Conservation (phyloP, 2,888 invertebrate species). For the Melieria omissa region DNA sequence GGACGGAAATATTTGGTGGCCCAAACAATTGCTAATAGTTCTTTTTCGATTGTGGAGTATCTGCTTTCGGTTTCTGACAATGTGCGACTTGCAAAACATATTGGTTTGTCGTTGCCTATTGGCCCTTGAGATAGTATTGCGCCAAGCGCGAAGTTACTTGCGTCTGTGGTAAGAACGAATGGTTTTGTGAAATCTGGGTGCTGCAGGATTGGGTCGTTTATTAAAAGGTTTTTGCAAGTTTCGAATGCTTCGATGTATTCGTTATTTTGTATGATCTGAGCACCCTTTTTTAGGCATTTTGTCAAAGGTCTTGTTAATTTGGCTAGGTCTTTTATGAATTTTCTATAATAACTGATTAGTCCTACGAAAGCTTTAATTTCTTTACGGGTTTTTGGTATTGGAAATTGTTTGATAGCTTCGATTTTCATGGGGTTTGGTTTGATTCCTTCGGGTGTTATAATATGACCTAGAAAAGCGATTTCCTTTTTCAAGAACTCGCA, state of each 20-base stretch:
- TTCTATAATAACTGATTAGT: neutral
- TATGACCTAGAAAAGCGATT: neutral
- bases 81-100: too few species aligned
- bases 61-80: too few species aligned
- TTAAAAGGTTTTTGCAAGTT: neutral
- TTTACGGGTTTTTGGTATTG: constrained; percentile 8
- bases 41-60: too few species aligned
- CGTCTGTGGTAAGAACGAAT: neutral
- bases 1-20: too few species aligned
- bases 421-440: constrained; percentile 6
- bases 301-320: neutral
- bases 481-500: neutral
- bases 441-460: constrained; percentile 1
- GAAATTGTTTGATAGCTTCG: constrained; percentile 1
- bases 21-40: too few species aligned
- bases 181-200: neutral
- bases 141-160: constrained; percentile 6
- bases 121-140: too few species aligned
- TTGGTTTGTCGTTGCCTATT: too few species aligned
- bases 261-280: neutral
- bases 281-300: constrained; percentile 1
- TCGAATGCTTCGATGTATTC: neutral
- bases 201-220: neutral
- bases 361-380: constrained; percentile 13
- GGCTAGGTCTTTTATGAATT: neutral